Evolutionary conservation across 2,888 invertebrate species (phyloP), one percentile per base, ranked within the genome.

Genomic region (Alviniconcha strummeri): DNA sequence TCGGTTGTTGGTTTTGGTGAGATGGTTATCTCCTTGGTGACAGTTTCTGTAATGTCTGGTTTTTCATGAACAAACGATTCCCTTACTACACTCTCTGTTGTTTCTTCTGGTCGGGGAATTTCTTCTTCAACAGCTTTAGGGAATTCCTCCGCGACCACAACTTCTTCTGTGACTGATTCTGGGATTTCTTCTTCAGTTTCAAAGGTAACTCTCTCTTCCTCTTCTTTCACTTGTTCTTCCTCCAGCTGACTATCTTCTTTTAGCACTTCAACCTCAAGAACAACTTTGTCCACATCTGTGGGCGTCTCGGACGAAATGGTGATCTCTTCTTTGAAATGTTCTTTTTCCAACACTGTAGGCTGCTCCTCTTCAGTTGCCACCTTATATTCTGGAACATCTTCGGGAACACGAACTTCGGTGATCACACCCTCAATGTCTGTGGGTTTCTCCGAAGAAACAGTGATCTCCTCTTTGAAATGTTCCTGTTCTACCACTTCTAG

Each of bases 391-490:
- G 81, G 77, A 11, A 69, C 60, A 56, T 85, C 83, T 2, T 77
- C 71, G 80, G 56, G 75, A 71, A 56, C 77, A 60, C 17, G n/a
- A 77, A 72, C 82, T 36, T 80, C 77, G 81, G 77, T 13, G n/a
- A 13, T 57, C 64, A 71, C 55, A 81, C 64, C 19, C 83, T 54
- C 84, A 80, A 81, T 83, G 56, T 80, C 83, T 11, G 71, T 57
- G 13, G 83, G 55, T 75, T 77, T 71, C 74, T 81, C 82, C 82
- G 60, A 36, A 64, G 60, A 72, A 64, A 77, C 52, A 52, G 64
- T 79, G 64, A 80, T 75, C 81, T 81, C 67, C 15, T 81, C 81
- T 71, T 75, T 74, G 57, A 56, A 13, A 56, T 55, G 72, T 36
- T 82, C 84, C 15, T 54, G 17, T 67, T 85, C 75, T 75, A 67